Conservation (phyloP, 2,888 invertebrate species). For the Slavum lentiscoides region DNA sequence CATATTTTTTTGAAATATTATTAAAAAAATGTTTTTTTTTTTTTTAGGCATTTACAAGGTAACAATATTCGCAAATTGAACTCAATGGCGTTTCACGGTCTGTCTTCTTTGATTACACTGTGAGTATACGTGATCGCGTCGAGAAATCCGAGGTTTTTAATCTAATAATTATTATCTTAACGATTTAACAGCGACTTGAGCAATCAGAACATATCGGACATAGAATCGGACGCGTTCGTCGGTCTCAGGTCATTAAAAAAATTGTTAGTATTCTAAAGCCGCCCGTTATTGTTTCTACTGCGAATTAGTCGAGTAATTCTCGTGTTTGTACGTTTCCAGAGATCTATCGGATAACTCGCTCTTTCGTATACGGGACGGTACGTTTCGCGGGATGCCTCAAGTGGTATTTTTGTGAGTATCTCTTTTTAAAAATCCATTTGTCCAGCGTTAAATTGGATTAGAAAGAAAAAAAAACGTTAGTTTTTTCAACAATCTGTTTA, state of each 20-base stretch:
- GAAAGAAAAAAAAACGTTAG: too few species aligned
- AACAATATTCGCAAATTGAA: conserved; percentile 58
- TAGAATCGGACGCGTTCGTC: conserved; percentile 57
- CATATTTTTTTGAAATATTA: too few species aligned
- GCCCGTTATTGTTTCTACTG: not conserved
- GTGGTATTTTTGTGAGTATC: conserved; percentile 57
- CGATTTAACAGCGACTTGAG: conserved; percentile 55
- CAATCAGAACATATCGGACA: conserved; percentile 55
- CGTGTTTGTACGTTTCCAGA: conserved; percentile 55
- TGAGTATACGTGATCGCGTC: conserved; percentile 58
- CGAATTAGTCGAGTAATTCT: not conserved
- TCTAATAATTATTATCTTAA: not conserved
- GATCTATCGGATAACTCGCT: conserved; percentile 57
- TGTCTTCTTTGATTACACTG: conserved; percentile 60
- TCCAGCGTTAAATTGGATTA: too few species aligned
- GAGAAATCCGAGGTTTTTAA: too few species aligned
- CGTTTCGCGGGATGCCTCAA: conserved; percentile 57
- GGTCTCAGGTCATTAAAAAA: conserved; percentile 57
- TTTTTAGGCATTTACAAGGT: conserved; percentile 58
- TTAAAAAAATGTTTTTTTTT: too few species aligned
- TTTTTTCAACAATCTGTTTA: too few species aligned
- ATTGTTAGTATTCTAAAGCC: conserved; percentile 55
- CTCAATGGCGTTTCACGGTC: conserved; percentile 59
- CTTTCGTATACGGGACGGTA: conserved; percentile 56
- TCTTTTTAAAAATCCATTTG: not conserved